A percentile compares a stretch with the other conserved stretches of the same genome.
Conservation (phyloP, 2,113 vertebrate genomes). For the Genyomyrus donnyi region DNA sequence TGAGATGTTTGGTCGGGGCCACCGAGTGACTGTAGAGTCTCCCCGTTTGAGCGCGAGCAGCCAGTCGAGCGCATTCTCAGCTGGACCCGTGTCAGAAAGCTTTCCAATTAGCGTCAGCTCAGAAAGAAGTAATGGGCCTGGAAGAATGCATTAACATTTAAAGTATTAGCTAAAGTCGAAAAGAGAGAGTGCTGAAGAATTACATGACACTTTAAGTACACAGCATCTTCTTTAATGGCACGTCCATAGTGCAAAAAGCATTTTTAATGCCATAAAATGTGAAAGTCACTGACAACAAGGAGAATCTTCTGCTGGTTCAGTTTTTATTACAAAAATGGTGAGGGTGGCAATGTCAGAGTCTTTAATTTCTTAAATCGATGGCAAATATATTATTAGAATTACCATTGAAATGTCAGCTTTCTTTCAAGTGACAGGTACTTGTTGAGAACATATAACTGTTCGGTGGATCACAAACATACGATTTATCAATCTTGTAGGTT, state of each 20-base stretch:
- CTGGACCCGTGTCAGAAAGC: not conserved
- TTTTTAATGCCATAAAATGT: conserved; percentile 4
- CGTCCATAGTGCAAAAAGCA: conserved; percentile 3
- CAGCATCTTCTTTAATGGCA: conserved; percentile 28
- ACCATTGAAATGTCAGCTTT: not conserved
- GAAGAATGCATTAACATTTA: conserved; percentile 30
- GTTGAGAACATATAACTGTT: not conserved
- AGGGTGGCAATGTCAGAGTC: not conserved
- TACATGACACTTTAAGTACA: conserved; percentile 35
- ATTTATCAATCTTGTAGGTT: not conserved
- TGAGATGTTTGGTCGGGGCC: conserved; percentile 21
- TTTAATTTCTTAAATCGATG: conserved; percentile 6
- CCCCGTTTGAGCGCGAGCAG: not conserved
- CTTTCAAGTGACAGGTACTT: not conserved
- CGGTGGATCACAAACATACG: not conserved
- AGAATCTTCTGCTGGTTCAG: not conserved
- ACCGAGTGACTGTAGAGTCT: not conserved
- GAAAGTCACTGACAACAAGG: not conserved
- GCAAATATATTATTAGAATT: conserved; percentile 15
- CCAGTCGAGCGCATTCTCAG: not conserved
- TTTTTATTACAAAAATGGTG: conserved; percentile 4
- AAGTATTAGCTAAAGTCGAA: conserved; percentile 24
- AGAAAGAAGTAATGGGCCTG: conserved; percentile 7
- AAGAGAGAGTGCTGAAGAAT: conserved; percentile 21
- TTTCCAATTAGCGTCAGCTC: not conserved